Evolutionary conservation across 2,113 vertebrate species (phyloP).

Genomic region (Lycocorax pyrrhopterus): DNA sequence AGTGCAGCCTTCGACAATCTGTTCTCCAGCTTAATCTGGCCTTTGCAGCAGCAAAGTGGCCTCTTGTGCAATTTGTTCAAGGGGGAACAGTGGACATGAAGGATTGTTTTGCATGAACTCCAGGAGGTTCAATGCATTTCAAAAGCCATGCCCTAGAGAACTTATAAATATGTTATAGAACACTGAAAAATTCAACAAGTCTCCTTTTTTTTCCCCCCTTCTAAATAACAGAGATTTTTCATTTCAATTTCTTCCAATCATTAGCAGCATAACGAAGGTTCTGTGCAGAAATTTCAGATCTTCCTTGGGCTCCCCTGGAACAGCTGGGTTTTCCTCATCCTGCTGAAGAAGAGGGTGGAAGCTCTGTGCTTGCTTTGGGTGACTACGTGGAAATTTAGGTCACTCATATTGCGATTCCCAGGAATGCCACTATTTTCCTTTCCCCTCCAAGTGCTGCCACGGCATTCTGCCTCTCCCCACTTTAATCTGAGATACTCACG

Average conservation of each 20-base stretch:
- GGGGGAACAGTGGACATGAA: not conserved
- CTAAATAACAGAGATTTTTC: not conserved
- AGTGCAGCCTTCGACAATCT: not conserved
- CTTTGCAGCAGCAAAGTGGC: not conserved
- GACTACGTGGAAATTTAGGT: not conserved
- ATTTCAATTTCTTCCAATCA: not conserved
- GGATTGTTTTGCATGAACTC: not conserved
- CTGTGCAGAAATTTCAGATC: not conserved
- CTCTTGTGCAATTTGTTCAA: conserved; percentile 12
- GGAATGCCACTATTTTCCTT: not conserved
- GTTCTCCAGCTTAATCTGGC: not conserved
- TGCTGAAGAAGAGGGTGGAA: not conserved
- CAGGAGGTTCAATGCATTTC: not conserved
- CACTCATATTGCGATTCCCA: not conserved
- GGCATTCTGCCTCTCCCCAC: not conserved
- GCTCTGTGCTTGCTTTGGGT: accelerated
- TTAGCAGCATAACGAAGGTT: not conserved
- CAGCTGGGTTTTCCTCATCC: not conserved
- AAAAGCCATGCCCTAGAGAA: not conserved
- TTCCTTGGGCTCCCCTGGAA: not conserved
- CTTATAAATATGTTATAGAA: conserved; percentile 7
- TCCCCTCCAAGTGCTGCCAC: not conserved
- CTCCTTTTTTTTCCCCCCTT: not conserved
- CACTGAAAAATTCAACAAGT: conserved; percentile 20
- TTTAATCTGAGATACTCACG: conserved; percentile 73